phyloP scores from a whole-genome alignment of 1,140 invertebrate species.

The Pseudomyrmex flavicornis region DNA sequence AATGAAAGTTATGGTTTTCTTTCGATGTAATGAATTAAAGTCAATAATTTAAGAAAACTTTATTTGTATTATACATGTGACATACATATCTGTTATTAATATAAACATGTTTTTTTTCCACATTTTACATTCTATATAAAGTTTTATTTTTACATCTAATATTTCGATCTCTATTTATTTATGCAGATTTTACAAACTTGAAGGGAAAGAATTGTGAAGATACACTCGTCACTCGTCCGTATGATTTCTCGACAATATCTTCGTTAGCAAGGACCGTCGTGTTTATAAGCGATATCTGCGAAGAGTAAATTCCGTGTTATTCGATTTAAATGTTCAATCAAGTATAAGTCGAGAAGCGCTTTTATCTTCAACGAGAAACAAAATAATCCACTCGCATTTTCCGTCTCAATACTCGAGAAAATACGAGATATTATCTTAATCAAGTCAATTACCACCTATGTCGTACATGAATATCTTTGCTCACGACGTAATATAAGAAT shows the following conservation, averaged over 20 bases:
- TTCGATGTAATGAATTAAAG: too few species aligned
- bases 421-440: slow-evolving; percentile 11
- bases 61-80: too few species aligned
- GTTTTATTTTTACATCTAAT: too few species aligned
- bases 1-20: too few species aligned
- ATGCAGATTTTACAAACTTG: too few species aligned
- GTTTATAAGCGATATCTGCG: slow-evolving; percentile 32
- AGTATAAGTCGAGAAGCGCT: not conserved
- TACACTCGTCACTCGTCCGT: not conserved
- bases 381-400: not conserved
- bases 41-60: too few species aligned
- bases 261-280: slow-evolving; percentile 40
- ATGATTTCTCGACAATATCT: not conserved
- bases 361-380: not conserved
- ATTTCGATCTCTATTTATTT: too few species aligned
- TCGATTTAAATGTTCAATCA: not conserved
- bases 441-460: not conserved
- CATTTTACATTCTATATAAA: too few species aligned
- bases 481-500: not conserved
- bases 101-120: too few species aligned
- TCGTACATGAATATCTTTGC: not conserved
- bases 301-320: slow-evolving; percentile 10
- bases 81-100: too few species aligned
- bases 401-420: not conserved
- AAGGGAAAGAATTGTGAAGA: too few species aligned